phyloP scores from a whole-genome alignment of 2,113 vertebrate genomes.

The Ammodytes dubius region DNA sequence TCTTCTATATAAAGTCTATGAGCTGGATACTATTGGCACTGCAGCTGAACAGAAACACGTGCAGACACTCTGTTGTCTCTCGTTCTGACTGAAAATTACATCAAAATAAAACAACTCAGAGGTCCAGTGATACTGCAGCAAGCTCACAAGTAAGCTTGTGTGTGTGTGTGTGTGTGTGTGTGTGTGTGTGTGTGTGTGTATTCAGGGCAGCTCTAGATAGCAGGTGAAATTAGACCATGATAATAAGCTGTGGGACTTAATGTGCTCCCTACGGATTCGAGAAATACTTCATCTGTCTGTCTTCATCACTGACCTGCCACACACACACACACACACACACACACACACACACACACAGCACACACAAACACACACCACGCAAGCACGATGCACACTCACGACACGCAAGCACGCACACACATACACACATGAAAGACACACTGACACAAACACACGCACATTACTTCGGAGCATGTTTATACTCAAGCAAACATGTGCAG shows the following conservation, averaged over 20 bases:
- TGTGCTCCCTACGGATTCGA: slow-evolving; percentile 75
- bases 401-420: slow-evolving; percentile 16
- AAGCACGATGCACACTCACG: slow-evolving; percentile 25
- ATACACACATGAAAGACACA: slow-evolving; percentile 1
- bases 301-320: slow-evolving; percentile 77
- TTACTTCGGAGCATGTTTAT: neutral
- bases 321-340: slow-evolving; percentile 24
- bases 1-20: no score
- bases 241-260: slow-evolving; percentile 85
- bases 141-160: no score
- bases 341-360: slow-evolving; percentile 17
- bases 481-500: neutral
- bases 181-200: slow-evolving; percentile 47
- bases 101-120: no score
- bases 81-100: no score
- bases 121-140: no score
- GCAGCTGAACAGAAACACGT: no score
- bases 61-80: no score
- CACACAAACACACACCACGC: slow-evolving; percentile 1
- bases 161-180: slow-evolving; percentile 11
- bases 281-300: slow-evolving; percentile 78
- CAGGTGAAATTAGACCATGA: slow-evolving; percentile 84
- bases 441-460: neutral
- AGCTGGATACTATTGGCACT: no score
- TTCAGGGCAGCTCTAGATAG: slow-evolving; percentile 84